phyloP scores from a whole-genome alignment of 2,113 vertebrate species.

The Cavia porcellus region DNA sequence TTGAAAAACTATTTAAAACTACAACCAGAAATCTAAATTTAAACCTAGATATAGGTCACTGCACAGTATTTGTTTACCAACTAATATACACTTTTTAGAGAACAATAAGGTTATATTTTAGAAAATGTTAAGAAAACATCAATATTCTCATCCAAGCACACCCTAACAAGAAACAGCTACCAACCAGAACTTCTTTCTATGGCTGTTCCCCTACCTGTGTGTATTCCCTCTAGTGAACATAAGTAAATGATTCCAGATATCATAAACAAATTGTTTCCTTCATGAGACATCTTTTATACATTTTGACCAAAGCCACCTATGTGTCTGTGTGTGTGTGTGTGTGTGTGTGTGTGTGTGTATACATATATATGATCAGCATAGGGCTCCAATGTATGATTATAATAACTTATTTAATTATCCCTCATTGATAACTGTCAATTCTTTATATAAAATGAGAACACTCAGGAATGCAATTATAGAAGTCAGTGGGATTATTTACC shows the following conservation, averaged over 20 bases:
- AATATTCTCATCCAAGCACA: background rate
- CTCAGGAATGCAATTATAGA: accelerated
- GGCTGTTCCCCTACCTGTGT: background rate
- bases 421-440: accelerated
- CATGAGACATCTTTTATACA: background rate
- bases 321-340: too few species aligned
- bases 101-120: background rate
- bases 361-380: too few species aligned
- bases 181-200: too few species aligned
- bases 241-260: background rate
- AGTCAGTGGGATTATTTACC: background rate
- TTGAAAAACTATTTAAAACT: background rate
- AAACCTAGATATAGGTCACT: background rate
- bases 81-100: background rate
- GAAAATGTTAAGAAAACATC: background rate
- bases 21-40: background rate
- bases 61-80: background rate
- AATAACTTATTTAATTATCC: background rate
- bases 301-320: background rate
- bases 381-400: background rate
- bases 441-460: background rate
- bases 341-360: too few species aligned
- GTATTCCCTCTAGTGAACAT: background rate
- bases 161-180: accelerated
- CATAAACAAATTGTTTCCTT: background rate